A percentile compares a stretch with the other conserved stretches of the same genome.
Evolutionary conservation across 2,113 vertebrate species (phyloP).

Genomic region (Thymallus thymallus): DNA sequence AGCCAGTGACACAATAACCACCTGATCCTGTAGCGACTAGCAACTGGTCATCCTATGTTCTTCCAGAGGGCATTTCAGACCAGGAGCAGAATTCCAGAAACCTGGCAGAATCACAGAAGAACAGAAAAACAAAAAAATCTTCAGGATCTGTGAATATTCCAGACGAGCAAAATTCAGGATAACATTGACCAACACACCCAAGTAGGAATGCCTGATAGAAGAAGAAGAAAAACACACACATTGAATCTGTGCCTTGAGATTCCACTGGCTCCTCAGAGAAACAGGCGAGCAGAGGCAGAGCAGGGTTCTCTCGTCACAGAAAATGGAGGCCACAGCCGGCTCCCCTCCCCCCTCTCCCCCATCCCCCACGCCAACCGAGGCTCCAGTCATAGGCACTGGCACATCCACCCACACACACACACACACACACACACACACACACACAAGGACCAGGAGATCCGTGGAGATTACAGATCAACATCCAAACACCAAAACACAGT

Average conservation of each 20-base stretch:
- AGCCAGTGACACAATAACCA: not conserved
- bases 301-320: slow-evolving; percentile 76
- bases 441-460: slow-evolving; percentile 65
- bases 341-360: slow-evolving; percentile 70
- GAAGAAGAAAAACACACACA: slow-evolving; percentile 64
- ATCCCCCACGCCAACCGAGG: slow-evolving; percentile 66
- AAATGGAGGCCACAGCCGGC: slow-evolving; percentile 78
- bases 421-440: slow-evolving; percentile 61
- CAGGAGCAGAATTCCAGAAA: slow-evolving; percentile 61
- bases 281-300: slow-evolving; percentile 38
- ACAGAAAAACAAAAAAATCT: slow-evolving; percentile 52
- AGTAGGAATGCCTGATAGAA: slow-evolving; percentile 65
- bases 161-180: slow-evolving; percentile 49
- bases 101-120: slow-evolving; percentile 26
- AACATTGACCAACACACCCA: slow-evolving; percentile 45
- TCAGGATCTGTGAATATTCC: slow-evolving; percentile 63
- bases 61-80: slow-evolving; percentile 61
- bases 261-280: slow-evolving; percentile 68
- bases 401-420: slow-evolving; percentile 52
- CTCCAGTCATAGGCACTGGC: slow-evolving; percentile 56
- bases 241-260: slow-evolving; percentile 62
- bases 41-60: slow-evolving; percentile 35
- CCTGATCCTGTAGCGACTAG: slow-evolving; percentile 39
- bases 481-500: slow-evolving; percentile 25
- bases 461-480: slow-evolving; percentile 67